A percentile compares a stretch with the other conserved stretches of the same genome.
These are phyloP conservation scores for Danaus plexippus DNA, from an alignment of 1,140 invertebrate genomes.

Conservation along the genomic window DNA sequence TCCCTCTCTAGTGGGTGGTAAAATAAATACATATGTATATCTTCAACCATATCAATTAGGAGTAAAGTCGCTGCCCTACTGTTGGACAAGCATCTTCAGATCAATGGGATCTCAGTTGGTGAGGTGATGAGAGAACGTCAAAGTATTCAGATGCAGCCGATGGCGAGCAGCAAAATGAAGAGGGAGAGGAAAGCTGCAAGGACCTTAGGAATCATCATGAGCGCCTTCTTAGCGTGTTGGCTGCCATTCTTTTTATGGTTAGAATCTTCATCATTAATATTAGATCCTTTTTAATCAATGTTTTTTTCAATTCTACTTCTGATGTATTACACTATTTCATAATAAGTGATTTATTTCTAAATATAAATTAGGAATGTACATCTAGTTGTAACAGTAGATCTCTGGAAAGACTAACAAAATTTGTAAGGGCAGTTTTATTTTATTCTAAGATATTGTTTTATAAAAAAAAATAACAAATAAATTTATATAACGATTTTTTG, in stretches of 20 bases:
- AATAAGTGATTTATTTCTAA: too few relatives aligned
- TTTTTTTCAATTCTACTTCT: too few relatives aligned
- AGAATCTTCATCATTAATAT: slow-evolving; percentile 17
- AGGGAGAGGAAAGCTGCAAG: slow-evolving; percentile 94
- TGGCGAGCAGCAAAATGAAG: slow-evolving; percentile 87
- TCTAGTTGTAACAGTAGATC: too few relatives aligned
- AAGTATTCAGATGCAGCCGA: slow-evolving; percentile 75
- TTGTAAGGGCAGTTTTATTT: too few relatives aligned
- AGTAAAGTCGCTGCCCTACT: slow-evolving; percentile 88
- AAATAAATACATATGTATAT: too few relatives aligned
- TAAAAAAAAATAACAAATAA: too few relatives aligned
- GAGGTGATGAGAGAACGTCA: slow-evolving; percentile 69
- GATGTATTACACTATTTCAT: too few relatives aligned
- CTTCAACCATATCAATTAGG: slow-evolving; percentile 66
- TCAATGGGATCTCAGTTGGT: slow-evolving; percentile 87
- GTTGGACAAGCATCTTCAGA: slow-evolving; percentile 88
- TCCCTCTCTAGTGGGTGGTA: too few relatives aligned
- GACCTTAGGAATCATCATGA: slow-evolving; percentile 96
- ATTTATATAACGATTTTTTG: slow-evolving; percentile 1
- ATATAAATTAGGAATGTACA: too few relatives aligned
- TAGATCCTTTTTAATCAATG: too few relatives aligned
- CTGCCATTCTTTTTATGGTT: slow-evolving; percentile 95
- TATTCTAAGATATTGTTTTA: too few relatives aligned
- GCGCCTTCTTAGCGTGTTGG: slow-evolving; percentile 94
- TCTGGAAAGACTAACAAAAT: too few relatives aligned